A percentile compares a stretch with the other conserved stretches of the same genome.
These are phyloP conservation scores for Epinotia brunnichana DNA, from an alignment of 2,888 invertebrate genomes.

Conservation along the genomic window DNA sequence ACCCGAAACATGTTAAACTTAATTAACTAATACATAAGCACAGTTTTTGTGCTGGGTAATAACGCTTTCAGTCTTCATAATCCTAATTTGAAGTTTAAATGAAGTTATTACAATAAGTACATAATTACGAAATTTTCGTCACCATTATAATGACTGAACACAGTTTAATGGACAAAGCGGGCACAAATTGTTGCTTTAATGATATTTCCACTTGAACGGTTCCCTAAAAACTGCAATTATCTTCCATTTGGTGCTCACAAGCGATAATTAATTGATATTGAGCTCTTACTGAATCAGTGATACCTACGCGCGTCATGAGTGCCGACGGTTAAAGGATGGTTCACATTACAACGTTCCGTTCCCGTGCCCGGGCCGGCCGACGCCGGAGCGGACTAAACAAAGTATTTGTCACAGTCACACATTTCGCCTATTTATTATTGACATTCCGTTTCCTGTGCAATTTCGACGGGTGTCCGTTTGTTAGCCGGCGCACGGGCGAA, in stretches of 20 bases:
- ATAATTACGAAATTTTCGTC: conserved; percentile 32
- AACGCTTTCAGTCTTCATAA: not conserved
- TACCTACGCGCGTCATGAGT: conserved; percentile 22
- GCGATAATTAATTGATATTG: conserved; percentile 39
- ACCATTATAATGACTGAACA: conserved; percentile 25
- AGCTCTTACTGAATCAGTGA: conserved; percentile 25
- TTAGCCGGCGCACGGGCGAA: no score
- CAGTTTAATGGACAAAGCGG: conserved; percentile 28
- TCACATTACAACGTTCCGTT: no score
- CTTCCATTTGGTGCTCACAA: conserved; percentile 34
- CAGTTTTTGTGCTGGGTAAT: no score
- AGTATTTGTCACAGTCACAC: no score
- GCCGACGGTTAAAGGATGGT: not conserved
- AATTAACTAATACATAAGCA: no score
- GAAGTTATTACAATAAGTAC: conserved; percentile 27
- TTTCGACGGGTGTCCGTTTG: no score
- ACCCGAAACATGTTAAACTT: no score
- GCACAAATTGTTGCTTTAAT: conserved; percentile 35
- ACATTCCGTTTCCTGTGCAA: no score
- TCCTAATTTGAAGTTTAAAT: conserved; percentile 11
- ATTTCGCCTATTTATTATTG: no score
- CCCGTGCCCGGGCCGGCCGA: no score
- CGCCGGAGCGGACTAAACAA: no score
- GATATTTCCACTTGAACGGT: conserved; percentile 27
- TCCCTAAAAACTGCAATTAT: conserved; percentile 43